phyloP scores from a whole-genome alignment of 2,797 vertebrate species.

The Rhynchotus rufescens region DNA sequence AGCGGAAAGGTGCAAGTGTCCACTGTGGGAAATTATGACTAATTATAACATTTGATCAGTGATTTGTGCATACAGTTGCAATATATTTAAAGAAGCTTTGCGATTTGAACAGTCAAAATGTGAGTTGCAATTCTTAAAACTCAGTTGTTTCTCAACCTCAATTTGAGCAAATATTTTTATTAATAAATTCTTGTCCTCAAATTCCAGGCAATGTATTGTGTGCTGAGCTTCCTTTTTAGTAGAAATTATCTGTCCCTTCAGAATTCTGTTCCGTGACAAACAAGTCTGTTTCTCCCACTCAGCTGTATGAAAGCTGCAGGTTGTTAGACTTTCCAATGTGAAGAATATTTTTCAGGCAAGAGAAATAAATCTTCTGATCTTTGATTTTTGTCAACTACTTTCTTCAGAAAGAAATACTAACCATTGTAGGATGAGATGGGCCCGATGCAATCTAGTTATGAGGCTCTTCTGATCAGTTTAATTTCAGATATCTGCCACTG shows the following conservation, averaged over 20 bases:
- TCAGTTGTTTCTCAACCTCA: background rate
- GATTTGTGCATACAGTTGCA: background rate
- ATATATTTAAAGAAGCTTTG: background rate
- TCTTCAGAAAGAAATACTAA: background rate
- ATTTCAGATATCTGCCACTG: background rate
- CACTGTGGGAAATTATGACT: background rate
- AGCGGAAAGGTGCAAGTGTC: background rate
- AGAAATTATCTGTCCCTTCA: background rate
- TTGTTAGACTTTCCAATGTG: background rate
- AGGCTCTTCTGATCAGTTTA: background rate
- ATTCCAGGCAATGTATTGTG: background rate
- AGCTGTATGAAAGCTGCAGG: background rate
- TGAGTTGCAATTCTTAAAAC: background rate
- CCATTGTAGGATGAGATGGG: background rate
- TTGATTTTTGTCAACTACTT: background rate
- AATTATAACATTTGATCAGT: fast-evolving
- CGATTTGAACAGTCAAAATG: background rate
- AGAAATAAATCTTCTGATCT: background rate
- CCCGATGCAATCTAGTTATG: background rate
- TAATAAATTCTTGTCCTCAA: background rate
- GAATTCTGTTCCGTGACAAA: background rate
- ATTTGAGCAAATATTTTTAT: background rate
- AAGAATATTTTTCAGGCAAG: background rate
- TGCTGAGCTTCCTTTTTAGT: background rate
- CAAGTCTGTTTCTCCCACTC: background rate